These are phyloP conservation scores for Borostomias antarcticus DNA, from an alignment of 2,797 vertebrate species.

Conservation along the genomic window DNA sequence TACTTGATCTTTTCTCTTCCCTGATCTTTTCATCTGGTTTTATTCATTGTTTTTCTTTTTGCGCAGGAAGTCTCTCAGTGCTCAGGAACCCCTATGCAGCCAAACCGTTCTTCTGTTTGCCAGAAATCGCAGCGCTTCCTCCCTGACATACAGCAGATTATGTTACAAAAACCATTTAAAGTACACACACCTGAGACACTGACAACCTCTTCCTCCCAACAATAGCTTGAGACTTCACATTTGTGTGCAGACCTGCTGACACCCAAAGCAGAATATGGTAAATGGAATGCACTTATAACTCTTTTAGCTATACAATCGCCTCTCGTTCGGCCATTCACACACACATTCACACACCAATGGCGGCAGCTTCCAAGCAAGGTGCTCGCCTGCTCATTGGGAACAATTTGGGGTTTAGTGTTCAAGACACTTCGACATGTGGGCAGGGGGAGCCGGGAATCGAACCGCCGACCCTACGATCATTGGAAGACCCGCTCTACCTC, in stretches of 20 bases:
- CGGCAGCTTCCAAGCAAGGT: no score
- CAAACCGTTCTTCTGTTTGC: constrained; percentile 17
- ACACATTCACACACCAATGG: no score
- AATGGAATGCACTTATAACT: no score
- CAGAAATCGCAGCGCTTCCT: constrained; percentile 34
- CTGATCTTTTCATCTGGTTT: constrained; percentile 28
- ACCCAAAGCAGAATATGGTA: neutral
- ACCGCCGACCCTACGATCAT: no score
- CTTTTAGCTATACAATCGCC: no score
- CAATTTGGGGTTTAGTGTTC: no score
- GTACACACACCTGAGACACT: constrained; percentile 41
- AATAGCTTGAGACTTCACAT: neutral
- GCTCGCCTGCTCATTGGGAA: no score
- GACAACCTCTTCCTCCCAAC: constrained; percentile 13
- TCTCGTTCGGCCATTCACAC: no score
- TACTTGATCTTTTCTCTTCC: constrained; percentile 6
- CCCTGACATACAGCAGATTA: constrained; percentile 50
- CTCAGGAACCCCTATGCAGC: constrained; percentile 38
- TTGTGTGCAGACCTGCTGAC: neutral
- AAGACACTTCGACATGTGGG: no score
- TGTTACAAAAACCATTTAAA: constrained; percentile 26
- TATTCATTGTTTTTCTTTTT: constrained; percentile 26
- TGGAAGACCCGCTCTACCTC: no score
- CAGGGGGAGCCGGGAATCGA: no score
- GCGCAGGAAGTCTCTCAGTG: constrained; percentile 32